Evolutionary conservation across 2,797 vertebrate genomes (phyloP).

Genomic region (Halcyon chelicuti): DNA sequence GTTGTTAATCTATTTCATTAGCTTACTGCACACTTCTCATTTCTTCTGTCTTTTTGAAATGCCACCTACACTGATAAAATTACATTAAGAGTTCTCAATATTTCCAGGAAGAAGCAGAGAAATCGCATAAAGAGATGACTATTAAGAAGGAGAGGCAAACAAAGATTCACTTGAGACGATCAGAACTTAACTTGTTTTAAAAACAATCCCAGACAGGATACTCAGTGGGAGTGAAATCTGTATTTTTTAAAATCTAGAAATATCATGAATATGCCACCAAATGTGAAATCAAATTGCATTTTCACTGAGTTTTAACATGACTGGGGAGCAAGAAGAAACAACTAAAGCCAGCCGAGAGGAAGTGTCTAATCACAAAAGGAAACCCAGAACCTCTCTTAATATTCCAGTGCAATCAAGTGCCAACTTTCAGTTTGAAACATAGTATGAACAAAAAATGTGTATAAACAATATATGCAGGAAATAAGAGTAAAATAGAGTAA

Average conservation of each 20-base stretch:
- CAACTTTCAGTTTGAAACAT: not conserved
- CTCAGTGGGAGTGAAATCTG: not conserved
- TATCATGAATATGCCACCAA: not conserved
- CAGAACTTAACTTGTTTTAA: slow-evolving; percentile 17
- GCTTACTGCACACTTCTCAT: not conserved
- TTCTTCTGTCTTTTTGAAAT: slow-evolving; percentile 52
- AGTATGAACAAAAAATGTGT: not conserved
- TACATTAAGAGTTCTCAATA: slow-evolving; percentile 33
- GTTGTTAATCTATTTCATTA: slow-evolving; percentile 25
- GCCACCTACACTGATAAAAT: slow-evolving; percentile 55
- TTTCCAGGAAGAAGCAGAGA: slow-evolving; percentile 29
- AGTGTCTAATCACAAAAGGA: not conserved
- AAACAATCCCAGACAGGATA: slow-evolving; percentile 22
- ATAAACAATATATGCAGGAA: not conserved
- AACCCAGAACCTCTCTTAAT: not conserved
- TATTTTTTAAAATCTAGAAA: not conserved
- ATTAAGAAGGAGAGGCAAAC: slow-evolving; percentile 9
- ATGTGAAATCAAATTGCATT: not conserved
- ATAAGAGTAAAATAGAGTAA: not conserved
- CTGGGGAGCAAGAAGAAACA: not conserved
- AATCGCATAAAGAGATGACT: slow-evolving; percentile 15
- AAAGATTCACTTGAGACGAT: slow-evolving; percentile 2
- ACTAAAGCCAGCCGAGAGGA: not conserved
- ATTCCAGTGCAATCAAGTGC: not conserved
- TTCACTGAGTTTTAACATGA: not conserved